These are phyloP conservation scores for Neria commutata DNA, from an alignment of 2,888 invertebrate species.

Conservation along the genomic window DNA sequence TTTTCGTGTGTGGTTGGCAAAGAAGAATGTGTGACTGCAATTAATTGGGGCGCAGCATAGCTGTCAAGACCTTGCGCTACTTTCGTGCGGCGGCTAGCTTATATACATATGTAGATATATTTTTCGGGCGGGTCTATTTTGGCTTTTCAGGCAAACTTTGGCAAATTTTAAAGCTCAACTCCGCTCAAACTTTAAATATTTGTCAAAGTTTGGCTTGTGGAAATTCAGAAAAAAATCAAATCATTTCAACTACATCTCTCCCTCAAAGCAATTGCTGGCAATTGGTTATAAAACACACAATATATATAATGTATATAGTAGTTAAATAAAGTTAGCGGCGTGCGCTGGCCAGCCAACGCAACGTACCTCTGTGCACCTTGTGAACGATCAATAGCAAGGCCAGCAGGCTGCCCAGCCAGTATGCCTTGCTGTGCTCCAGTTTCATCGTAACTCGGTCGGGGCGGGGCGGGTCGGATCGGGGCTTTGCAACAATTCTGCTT, in stretches of 20 bases:
- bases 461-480: no score
- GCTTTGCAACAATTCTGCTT: no score
- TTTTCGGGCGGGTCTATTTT: no score
- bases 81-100: no score
- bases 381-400: constrained; percentile 37
- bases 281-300: constrained; percentile 28
- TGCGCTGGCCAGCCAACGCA: constrained; percentile 11
- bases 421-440: neutral
- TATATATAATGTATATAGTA: constrained; percentile 19
- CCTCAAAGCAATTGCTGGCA: no score
- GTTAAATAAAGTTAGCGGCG: constrained; percentile 1
- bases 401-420: constrained; percentile 36
- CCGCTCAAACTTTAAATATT: constrained; percentile 43
- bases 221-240: constrained; percentile 59
- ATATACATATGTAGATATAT: no score
- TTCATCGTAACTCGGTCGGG: no score
- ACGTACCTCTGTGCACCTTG: constrained; percentile 41
- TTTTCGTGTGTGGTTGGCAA: no score
- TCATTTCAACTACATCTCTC: no score
- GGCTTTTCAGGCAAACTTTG: constrained; percentile 55
- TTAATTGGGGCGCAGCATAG: no score
- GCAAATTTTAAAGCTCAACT: constrained; percentile 47
- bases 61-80: no score
- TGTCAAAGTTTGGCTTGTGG: constrained; percentile 50
- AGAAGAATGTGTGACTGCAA: no score